Percentiles rank a stretch among this genome's conserved stretches.
phyloP scores from a whole-genome alignment of 2,113 vertebrate genomes.

The Helogale parvula region DNA sequence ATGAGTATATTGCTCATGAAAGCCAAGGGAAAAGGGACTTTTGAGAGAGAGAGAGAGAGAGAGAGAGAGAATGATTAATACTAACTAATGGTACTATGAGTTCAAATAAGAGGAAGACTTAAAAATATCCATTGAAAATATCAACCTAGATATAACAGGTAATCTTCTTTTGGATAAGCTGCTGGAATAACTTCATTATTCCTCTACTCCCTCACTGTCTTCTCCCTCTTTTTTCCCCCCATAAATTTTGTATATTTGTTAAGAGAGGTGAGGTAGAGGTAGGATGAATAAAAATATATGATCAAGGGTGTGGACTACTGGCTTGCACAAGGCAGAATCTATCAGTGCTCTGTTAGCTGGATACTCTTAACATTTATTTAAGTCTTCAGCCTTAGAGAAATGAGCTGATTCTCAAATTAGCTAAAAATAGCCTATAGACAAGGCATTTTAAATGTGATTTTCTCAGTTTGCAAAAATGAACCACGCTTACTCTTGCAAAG shows the following conservation, averaged over 20 bases:
- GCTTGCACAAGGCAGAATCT: background rate
- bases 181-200: constrained; percentile 6
- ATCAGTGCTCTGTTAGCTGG: background rate
- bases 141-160: background rate
- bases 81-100: background rate
- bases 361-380: background rate
- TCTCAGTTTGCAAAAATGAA: constrained; percentile 29
- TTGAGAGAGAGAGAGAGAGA: background rate
- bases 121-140: background rate
- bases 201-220: background rate
- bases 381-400: background rate
- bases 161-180: background rate
- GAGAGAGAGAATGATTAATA: background rate
- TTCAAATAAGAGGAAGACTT: background rate
- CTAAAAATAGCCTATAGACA: background rate
- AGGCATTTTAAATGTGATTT: constrained; percentile 15
- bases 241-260: background rate
- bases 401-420: background rate
- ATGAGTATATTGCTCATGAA: background rate
- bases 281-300: background rate
- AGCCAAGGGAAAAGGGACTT: background rate
- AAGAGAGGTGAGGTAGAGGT: background rate
- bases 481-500: background rate
- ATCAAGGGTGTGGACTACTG: background rate
- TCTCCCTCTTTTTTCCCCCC: background rate